phyloP scores from a whole-genome alignment of 2,888 invertebrate species.

The Crocallis elinguaria region DNA sequence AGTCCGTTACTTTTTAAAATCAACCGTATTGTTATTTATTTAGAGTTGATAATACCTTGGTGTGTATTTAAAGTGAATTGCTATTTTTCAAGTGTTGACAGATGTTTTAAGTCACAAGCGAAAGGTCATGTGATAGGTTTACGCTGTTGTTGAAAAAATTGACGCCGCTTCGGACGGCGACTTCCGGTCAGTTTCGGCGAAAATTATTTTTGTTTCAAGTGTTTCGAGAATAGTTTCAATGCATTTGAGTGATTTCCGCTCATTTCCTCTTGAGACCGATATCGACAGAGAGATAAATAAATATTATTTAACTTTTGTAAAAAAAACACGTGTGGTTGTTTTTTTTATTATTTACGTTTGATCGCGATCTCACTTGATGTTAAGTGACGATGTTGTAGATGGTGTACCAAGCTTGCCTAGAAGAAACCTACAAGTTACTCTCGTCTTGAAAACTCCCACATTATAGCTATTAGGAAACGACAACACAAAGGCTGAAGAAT shows the following conservation, averaged over 20 bases:
- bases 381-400: no score
- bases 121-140: constrained; percentile 38
- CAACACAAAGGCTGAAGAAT: no score
- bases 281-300: no score
- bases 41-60: constrained; percentile 19
- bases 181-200: constrained; percentile 29
- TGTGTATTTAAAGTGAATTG: constrained; percentile 28
- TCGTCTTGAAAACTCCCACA: no score
- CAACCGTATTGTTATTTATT: not conserved
- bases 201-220: constrained; percentile 12
- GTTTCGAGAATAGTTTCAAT: constrained; percentile 2
- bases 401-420: no score
- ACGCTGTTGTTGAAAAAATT: constrained; percentile 38
- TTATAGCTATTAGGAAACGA: no score
- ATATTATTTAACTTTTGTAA: no score
- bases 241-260: not conserved
- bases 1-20: constrained; percentile 14
- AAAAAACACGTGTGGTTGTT: no score
- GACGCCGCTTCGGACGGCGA: constrained; percentile 19
- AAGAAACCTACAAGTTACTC: no score
- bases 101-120: constrained; percentile 45
- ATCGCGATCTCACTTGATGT: no score
- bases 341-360: no score
- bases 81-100: constrained; percentile 46
- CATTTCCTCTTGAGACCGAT: not conserved